phyloP scores from a whole-genome alignment of 2,113 vertebrate genomes.

The Sardina pilchardus region DNA sequence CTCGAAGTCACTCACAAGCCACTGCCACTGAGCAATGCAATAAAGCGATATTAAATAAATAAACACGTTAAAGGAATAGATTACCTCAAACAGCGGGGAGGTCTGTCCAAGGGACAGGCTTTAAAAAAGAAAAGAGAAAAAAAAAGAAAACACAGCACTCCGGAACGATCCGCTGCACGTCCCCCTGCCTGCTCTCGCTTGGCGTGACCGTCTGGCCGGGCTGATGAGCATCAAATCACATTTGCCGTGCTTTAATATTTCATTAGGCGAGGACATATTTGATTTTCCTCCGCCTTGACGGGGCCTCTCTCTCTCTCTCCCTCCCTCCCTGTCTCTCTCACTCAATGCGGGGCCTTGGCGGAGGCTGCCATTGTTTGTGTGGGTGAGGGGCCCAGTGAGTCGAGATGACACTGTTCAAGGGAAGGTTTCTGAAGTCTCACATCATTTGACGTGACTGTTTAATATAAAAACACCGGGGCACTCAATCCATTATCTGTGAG shows the following conservation, averaged over 20 bases:
- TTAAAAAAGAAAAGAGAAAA: not conserved
- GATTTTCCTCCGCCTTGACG: constrained; percentile 35
- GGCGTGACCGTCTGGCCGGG: not conserved
- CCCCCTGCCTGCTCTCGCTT: not conserved
- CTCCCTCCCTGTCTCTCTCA: not conserved
- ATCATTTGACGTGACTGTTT: constrained; percentile 26
- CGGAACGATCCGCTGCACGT: not conserved
- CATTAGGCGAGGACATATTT: constrained; percentile 38
- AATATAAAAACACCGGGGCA: constrained; percentile 29
- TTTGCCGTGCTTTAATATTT: constrained; percentile 47
- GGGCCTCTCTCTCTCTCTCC: constrained; percentile 11
- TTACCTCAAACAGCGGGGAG: constrained; percentile 2
- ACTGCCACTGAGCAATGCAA: not conserved
- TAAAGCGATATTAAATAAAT: not conserved
- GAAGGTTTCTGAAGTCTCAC: constrained; percentile 13
- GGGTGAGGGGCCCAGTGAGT: not conserved
- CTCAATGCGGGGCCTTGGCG: not conserved
- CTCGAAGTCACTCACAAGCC: not conserved
- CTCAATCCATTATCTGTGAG: constrained; percentile 43
- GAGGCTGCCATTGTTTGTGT: not conserved
- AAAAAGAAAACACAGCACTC: not conserved
- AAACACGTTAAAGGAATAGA: constrained; percentile 16
- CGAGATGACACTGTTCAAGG: not conserved
- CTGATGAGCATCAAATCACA: constrained; percentile 38
- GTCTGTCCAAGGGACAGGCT: not conserved